Percentiles rank a stretch among this genome's conserved stretches.
Conservation (phyloP, 2,797 vertebrate genomes). For the Rhinoraja longicauda region DNA sequence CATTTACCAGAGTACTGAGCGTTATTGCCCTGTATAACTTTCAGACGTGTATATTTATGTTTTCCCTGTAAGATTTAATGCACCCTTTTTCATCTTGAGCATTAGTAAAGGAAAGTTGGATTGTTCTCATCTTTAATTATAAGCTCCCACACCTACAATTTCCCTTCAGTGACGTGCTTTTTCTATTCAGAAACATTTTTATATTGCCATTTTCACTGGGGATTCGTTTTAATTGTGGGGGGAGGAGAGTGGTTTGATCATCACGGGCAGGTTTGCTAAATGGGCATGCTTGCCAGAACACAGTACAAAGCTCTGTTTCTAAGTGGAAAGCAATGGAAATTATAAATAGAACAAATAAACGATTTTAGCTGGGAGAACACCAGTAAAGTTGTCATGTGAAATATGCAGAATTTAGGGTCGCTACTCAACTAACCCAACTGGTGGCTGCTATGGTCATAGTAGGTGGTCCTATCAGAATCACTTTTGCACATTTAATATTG, state of each 20-base stretch:
- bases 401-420: neutral
- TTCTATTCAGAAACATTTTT: neutral
- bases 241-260: neutral
- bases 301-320: neutral
- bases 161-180: neutral
- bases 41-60: neutral
- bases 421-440: neutral
- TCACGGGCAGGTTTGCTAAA: neutral
- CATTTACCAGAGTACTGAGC: neutral
- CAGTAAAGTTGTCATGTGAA: neutral
- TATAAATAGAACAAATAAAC: neutral
- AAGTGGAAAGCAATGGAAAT: neutral
- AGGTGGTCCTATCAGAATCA: constrained; percentile 9
- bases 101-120: neutral
- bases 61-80: neutral
- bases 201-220: neutral
- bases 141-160: neutral
- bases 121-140: neutral
- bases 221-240: neutral
- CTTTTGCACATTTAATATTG: neutral
- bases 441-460: neutral
- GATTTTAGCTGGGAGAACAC: neutral
- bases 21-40: too few species aligned
- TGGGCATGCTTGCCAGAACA: neutral
- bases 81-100: neutral